phyloP scores from a whole-genome alignment of 2,113 vertebrate species.

The Cygnus buccinator region DNA sequence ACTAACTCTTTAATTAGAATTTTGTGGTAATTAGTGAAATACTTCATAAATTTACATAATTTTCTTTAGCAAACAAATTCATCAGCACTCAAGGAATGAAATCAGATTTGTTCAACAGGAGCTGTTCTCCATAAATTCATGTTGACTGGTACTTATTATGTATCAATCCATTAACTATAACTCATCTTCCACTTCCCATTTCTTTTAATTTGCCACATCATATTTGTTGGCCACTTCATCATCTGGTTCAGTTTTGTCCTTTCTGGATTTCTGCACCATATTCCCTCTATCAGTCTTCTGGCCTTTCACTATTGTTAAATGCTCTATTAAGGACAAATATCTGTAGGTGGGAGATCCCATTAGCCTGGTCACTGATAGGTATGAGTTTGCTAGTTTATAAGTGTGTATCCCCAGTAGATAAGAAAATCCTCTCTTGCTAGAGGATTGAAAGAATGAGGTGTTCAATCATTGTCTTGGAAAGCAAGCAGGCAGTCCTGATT shows the following conservation, averaged over 20 bases:
- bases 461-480: background rate
- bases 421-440: background rate
- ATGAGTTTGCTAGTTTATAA: background rate
- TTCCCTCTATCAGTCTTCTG: background rate
- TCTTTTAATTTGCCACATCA: background rate
- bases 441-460: background rate
- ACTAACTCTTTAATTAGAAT: constrained; percentile 42
- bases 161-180: background rate
- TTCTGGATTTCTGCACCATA: background rate
- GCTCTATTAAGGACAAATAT: background rate
- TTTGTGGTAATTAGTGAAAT: constrained; percentile 33
- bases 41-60: constrained; percentile 13
- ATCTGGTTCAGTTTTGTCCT: background rate
- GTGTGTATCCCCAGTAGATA: background rate
- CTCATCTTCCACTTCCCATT: background rate
- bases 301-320: background rate
- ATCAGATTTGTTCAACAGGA: background rate
- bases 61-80: constrained; percentile 5
- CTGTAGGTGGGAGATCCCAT: background rate
- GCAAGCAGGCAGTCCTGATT: background rate
- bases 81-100: background rate
- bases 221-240: background rate
- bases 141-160: background rate
- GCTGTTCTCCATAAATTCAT: background rate
- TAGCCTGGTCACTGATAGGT: background rate